A percentile compares a stretch with the other conserved stretches of the same genome.
These are phyloP conservation scores for Bubo blakistoni DNA, from an alignment of 2,113 vertebrate species.

Conservation along the genomic window DNA sequence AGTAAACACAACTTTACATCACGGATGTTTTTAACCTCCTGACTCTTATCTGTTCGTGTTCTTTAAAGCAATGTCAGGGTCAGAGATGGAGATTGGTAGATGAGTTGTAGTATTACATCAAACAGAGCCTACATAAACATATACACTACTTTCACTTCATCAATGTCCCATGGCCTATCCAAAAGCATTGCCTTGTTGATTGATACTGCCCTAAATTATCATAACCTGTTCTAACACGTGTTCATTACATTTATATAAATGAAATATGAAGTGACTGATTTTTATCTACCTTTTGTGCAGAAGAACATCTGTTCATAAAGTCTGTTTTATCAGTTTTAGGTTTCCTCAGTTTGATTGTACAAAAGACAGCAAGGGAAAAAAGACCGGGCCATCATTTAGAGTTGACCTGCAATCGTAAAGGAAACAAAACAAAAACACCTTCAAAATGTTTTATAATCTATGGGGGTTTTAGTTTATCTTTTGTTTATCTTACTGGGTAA, in stretches of 20 bases:
- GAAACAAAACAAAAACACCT: background rate
- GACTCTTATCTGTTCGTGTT: conserved; percentile 32
- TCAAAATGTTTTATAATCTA: background rate
- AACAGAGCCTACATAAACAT: background rate
- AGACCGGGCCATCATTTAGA: background rate
- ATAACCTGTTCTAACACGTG: background rate
- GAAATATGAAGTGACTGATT: background rate
- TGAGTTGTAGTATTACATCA: conserved; percentile 50
- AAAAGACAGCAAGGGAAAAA: background rate
- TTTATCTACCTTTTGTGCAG: background rate
- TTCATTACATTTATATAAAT: background rate
- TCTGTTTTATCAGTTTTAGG: background rate
- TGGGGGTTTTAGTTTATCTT: background rate
- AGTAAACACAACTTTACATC: conserved; percentile 18
- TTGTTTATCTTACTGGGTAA: background rate
- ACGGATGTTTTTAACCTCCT: conserved; percentile 6
- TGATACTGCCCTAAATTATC: background rate
- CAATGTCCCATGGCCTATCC: background rate
- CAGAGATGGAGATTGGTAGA: background rate
- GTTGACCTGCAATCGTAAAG: background rate
- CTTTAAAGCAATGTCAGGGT: conserved; percentile 26
- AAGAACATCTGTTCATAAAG: background rate
- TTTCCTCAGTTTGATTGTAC: background rate
- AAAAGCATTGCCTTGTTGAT: background rate
- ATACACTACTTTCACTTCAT: background rate